These are phyloP conservation scores for Pampusana beccarii DNA, from an alignment of 2,113 vertebrate species.

Conservation along the genomic window DNA sequence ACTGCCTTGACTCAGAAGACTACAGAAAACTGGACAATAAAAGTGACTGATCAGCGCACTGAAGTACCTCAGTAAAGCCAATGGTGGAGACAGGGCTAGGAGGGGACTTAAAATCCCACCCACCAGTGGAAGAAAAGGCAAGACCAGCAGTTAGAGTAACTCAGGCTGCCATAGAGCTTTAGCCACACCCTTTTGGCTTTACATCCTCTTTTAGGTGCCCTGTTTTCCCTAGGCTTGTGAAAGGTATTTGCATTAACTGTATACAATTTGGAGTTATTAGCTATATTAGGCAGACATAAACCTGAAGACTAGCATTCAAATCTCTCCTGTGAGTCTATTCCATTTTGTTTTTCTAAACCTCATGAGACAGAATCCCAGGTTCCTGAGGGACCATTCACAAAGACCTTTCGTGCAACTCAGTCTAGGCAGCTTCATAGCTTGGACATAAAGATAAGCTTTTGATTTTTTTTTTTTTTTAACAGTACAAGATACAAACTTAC, in stretches of 20 bases:
- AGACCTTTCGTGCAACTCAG: neutral
- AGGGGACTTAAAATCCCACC: neutral
- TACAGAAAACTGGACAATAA: neutral
- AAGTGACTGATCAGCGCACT: neutral
- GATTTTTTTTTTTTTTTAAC: neutral
- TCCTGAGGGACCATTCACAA: neutral
- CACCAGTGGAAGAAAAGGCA: neutral
- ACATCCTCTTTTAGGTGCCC: neutral
- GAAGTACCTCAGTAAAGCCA: neutral
- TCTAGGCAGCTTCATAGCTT: neutral
- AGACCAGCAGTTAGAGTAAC: neutral
- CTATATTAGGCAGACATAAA: rapidly evolving
- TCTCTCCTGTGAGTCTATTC: neutral
- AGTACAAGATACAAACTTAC: neutral
- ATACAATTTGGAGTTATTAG: neutral
- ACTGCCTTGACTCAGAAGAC: neutral
- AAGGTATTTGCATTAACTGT: neutral
- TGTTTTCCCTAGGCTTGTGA: neutral
- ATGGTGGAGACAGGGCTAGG: neutral
- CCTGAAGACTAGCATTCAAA: neutral
- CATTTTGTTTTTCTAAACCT: neutral
- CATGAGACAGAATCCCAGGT: neutral
- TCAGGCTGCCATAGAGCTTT: neutral
- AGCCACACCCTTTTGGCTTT: neutral
- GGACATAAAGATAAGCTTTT: neutral